Evolutionary conservation across 1,140 invertebrate species (phyloP).

Genomic region (Antheraea pernyi): DNA sequence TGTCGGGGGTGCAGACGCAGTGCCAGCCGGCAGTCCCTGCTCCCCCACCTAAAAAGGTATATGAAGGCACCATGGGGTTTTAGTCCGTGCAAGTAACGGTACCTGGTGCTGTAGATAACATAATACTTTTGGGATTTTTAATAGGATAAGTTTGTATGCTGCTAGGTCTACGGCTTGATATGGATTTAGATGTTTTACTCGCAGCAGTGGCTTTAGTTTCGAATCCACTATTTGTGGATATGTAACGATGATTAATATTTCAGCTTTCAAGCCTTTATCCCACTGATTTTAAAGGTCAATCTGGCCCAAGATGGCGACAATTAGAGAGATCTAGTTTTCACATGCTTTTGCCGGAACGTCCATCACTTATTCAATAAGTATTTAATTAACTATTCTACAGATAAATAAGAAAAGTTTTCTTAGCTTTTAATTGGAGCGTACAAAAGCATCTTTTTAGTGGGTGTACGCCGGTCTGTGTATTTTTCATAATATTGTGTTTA

Average conservation of each 20-base stretch:
- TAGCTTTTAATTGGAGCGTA: constrained; percentile 29
- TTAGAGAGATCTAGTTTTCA: too few relatives aligned
- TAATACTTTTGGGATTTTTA: not conserved
- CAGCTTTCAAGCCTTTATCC: not conserved
- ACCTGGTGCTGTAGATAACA: not conserved
- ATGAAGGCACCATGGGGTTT: too few relatives aligned
- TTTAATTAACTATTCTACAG: not conserved
- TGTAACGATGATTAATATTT: constrained; percentile 1
- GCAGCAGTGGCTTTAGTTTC: not conserved
- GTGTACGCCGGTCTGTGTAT: constrained; percentile 7
- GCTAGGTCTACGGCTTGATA: not conserved
- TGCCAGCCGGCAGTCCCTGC: too few relatives aligned
- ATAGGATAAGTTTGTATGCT: not conserved
- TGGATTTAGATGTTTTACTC: not conserved
- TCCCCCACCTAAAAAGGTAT: too few relatives aligned
- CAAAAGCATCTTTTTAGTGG: constrained; percentile 29
- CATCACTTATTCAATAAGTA: too few relatives aligned
- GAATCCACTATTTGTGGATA: constrained; percentile 6
- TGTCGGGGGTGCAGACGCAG: too few relatives aligned
- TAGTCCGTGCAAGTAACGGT: too few relatives aligned
- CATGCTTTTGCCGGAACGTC: too few relatives aligned
- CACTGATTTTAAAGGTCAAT: too few relatives aligned
- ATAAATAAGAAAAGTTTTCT: not conserved
- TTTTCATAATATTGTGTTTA: not conserved
- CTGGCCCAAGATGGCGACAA: too few relatives aligned